Percentiles rank a stretch among this genome's conserved stretches.
Evolutionary conservation across 2,888 invertebrate genomes (phyloP).

Genomic region (Nomada ferruginata): DNA sequence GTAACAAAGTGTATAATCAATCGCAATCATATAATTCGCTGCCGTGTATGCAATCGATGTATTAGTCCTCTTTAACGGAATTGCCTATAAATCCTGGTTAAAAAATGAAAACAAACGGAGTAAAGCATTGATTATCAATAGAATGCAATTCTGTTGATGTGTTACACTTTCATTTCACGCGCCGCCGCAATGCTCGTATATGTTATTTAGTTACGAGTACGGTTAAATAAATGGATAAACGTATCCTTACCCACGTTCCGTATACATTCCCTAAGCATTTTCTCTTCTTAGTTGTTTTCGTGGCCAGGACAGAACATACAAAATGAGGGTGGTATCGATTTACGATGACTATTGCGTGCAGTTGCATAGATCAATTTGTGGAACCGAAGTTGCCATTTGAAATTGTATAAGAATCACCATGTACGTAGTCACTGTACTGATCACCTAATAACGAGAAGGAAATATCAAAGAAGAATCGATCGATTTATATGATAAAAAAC

Average conservation of each 20-base stretch:
- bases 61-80: slow-evolving; percentile 52
- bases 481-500: background rate
- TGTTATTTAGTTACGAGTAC: background rate
- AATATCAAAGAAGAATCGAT: background rate
- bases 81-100: slow-evolving; percentile 50
- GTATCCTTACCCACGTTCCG: background rate
- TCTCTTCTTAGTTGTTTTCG: background rate
- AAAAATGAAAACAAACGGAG: slow-evolving; percentile 1
- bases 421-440: slow-evolving; percentile 66
- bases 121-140: background rate
- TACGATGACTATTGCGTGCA: background rate
- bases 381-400: slow-evolving; percentile 23
- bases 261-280: background rate
- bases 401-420: slow-evolving; percentile 74
- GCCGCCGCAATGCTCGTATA: background rate
- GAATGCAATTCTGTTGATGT: background rate
- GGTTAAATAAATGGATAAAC: background rate
- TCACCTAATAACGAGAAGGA: slow-evolving; percentile 59
- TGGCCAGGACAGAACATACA: background rate
- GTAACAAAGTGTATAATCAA: slow-evolving; percentile 35
- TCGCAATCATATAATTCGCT: slow-evolving; percentile 53
- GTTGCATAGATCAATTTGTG: background rate
- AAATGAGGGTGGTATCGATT: background rate
- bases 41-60: slow-evolving; percentile 62
- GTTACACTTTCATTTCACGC: too few species aligned